phyloP scores from a whole-genome alignment of 2,113 vertebrate genomes.

The Pithys albifrons region DNA sequence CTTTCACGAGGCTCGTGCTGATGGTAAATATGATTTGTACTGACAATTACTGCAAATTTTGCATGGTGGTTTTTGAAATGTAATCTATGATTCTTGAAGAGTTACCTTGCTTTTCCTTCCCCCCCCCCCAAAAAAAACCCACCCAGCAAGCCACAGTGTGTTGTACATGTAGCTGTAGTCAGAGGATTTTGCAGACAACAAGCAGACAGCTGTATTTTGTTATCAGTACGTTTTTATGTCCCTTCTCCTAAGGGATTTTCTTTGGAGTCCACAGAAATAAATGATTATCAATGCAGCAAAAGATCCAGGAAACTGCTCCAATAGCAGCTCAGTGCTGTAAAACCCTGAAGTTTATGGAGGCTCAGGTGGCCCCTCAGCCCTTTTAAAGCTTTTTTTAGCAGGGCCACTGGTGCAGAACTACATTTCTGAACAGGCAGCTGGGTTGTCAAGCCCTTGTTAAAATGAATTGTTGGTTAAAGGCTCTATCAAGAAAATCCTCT shows the following conservation, averaged over 20 bases:
- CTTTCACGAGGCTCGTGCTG: neutral
- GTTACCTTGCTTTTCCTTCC: neutral
- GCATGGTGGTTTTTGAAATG: neutral
- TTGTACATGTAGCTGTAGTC: neutral
- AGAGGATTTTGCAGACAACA: neutral
- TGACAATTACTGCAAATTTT: neutral
- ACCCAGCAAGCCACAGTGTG: neutral
- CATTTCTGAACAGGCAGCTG: conserved; percentile 31
- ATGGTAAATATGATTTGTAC: neutral
- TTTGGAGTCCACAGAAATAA: conserved; percentile 2
- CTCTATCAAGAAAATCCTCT: conserved; percentile 42
- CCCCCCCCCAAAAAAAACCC: neutral
- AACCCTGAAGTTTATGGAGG: conserved; percentile 47
- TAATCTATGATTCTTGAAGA: neutral
- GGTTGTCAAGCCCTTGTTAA: conserved; percentile 40
- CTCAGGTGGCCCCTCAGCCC: conserved; percentile 56
- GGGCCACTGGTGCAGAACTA: neutral
- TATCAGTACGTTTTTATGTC: conserved; percentile 7
- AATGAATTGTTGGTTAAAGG: conserved; percentile 65
- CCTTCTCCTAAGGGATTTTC: neutral
- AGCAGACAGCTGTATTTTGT: neutral
- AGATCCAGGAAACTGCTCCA: neutral
- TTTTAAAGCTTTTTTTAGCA: conserved; percentile 63
- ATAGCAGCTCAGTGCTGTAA: conserved; percentile 1
- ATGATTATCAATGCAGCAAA: conserved; percentile 59